Base-by-base conservation (phyloP, 2,113 vertebrate species). In the Thalassoma bifasciatum region DNA sequence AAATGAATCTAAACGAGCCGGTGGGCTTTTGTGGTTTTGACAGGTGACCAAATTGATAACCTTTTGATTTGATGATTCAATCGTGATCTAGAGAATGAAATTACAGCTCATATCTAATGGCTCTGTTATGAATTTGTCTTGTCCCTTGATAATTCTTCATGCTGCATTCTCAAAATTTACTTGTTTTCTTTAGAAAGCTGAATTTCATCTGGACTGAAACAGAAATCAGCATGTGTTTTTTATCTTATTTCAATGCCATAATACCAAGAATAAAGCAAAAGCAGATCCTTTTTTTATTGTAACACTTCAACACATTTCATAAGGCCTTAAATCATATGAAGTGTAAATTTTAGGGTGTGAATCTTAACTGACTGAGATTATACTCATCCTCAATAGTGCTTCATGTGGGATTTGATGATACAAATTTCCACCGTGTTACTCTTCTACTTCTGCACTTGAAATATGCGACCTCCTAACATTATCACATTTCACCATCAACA, bases 31-130 rank as follows among this genome's bases (percentile, higher is more conserved):
- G 0, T 10, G 17, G 37, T 63, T 63, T 42, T 66, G 23, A 38
- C n/a, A 49, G 34, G 4, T 11, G 38, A 37, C 2, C 6, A 58
- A 59, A 36, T 14, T 2, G 10, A 57, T 66, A 58, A 40, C 14
- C 26, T 24, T 59, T 12, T 21, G 13, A n/a, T 59, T 72, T 47
- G 8, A 75, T 26, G 38, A 71, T 59, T 52, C 36, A 17, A 21
- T 8, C 30, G 16, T 16, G 44, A 64, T 59, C 44, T 49, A n/a
- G 17, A 49, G 7, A 46, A 17, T 14, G 46, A 19, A 49, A 49
- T 49, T 49, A 21, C 9, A 49, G 46, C 19, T 2, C 46, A 49
- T 17, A 49, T n/a, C 4, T n/a, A 9, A 8, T n/a, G 46, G 17
- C 46, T 49, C 46, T 49, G 46, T n/a, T 9, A 0, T 9, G 3